Evolutionary conservation across 2,113 vertebrate species (phyloP).

Genomic region (Euleptes europaea): DNA sequence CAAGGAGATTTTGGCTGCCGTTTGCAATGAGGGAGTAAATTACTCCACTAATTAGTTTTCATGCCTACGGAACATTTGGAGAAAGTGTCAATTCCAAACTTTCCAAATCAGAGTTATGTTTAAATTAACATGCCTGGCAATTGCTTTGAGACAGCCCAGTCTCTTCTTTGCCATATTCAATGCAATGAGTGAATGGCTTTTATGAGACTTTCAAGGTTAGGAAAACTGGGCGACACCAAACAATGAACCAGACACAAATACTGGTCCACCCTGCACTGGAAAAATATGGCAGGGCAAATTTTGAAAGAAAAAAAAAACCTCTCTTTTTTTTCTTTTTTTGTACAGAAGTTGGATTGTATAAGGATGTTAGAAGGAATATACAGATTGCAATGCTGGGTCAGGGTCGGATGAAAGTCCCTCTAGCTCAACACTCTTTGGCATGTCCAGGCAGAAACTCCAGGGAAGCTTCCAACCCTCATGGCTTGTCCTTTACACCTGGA

Average conservation of each 20-base stretch:
- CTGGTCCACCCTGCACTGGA: neutral
- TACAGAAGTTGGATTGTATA: neutral
- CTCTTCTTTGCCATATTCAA: neutral
- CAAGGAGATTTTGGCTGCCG: neutral
- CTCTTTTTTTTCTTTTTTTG: neutral
- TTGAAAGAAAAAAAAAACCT: no score
- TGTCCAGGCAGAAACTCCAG: neutral
- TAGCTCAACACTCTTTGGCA: no score
- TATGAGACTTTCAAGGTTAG: neutral
- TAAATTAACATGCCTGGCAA: slow-evolving; percentile 19
- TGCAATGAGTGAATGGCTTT: neutral
- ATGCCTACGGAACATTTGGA: slow-evolving; percentile 42
- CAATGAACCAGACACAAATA: neutral
- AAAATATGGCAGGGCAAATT: neutral
- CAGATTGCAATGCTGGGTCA: no score
- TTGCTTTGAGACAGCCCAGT: slow-evolving; percentile 10
- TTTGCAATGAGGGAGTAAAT: slow-evolving; percentile 19
- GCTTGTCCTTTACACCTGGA: neutral
- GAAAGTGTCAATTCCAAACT: slow-evolving; percentile 10
- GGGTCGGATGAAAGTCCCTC: no score
- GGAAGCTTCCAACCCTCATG: neutral
- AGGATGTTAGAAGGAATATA: neutral
- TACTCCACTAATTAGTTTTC: slow-evolving; percentile 40
- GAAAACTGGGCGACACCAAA: neutral
- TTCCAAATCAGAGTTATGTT: slow-evolving; percentile 22